Evolutionary conservation across 2,113 vertebrate species (phyloP), one percentile per base, ranked within the genome.

Genomic region (Oostethus manadensis): DNA sequence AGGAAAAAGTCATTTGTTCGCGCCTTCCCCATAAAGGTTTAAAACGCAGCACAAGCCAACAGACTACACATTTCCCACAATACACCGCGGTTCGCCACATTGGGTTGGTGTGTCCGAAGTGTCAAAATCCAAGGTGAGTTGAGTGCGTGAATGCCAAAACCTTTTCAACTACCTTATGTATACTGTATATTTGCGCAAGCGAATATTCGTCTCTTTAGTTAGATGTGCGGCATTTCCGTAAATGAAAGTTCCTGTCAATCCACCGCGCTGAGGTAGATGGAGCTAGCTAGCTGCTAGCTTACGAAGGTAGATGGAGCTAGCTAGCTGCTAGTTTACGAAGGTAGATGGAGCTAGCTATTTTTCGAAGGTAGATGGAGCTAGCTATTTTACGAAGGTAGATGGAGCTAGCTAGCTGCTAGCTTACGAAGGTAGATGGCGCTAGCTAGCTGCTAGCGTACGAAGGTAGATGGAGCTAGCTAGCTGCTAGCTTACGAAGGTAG

Each of bases 41-140:
- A 33, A 33, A 33, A 33, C 29, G 29, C 29, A 33, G 29, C 29
- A 14, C 38, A 11, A 42, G 4, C 38, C 7, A 1, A 7, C 29
- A 6, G 29, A 23, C 46, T 9, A 8, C 15, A 1, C 1, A 11
- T 3, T 68, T 79, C 83, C 86, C 84, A 87, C 21, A 82, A 86
- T 74, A 56, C 82, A 71, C 66, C 49, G 79, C 85, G 74, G 23
- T 51, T 15, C n/a, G 59, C 56, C 68, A 64, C 80, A 62, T 62
- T 75, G 1, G 54, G 20, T 42, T 63, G 8, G 0, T 33, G 29
- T 20, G 8, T 18, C 16, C 1, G 2, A 11, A 65, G 78, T 78
- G 81, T 87, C 86, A 81, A 80, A 33, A 58, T 18, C 67, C 86
- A 88, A 87, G 87, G 85, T 87, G 80, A 87, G 84, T 72, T 17